These are phyloP conservation scores for Acanthurus tractus DNA, from an alignment of 2,797 vertebrate genomes.

Conservation along the genomic window DNA sequence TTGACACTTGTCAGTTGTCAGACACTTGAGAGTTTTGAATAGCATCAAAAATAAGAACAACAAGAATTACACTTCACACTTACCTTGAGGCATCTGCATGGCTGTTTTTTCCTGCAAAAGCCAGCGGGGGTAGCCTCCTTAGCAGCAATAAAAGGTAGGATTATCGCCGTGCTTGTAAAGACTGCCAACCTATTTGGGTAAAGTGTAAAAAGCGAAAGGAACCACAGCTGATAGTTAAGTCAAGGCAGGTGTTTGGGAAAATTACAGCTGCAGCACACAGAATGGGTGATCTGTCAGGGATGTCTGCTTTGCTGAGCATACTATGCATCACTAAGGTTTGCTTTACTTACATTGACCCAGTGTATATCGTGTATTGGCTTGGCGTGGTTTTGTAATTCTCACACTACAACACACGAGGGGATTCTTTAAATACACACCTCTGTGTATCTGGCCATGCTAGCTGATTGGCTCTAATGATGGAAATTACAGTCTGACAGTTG, in stretches of 20 bases:
- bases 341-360: conserved; percentile 33
- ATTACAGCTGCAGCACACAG: conserved; percentile 69
- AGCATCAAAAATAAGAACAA: background rate
- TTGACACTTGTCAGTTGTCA: background rate
- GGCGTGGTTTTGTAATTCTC: conserved; percentile 32
- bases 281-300: conserved; percentile 64
- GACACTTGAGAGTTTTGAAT: background rate
- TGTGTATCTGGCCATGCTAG: background rate
- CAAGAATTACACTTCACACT: conserved; percentile 4
- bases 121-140: conserved; percentile 73
- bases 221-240: conserved; percentile 77
- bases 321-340: conserved; percentile 38
- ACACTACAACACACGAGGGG: conserved; percentile 3
- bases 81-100: conserved; percentile 54
- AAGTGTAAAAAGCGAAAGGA: conserved; percentile 81
- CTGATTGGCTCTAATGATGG: background rate
- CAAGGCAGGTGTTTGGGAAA: conserved; percentile 83
- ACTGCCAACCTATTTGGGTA: conserved; percentile 74
- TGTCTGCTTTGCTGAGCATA: conserved; percentile 54
- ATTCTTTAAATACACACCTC: conserved; percentile 22
- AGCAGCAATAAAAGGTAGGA: conserved; percentile 84
- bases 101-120: conserved; percentile 61
- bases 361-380: conserved; percentile 15
- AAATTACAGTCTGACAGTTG: background rate
- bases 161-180: conserved; percentile 86